Conservation (phyloP, 2,888 invertebrate genomes). For the Neocrepidodera transversa region DNA sequence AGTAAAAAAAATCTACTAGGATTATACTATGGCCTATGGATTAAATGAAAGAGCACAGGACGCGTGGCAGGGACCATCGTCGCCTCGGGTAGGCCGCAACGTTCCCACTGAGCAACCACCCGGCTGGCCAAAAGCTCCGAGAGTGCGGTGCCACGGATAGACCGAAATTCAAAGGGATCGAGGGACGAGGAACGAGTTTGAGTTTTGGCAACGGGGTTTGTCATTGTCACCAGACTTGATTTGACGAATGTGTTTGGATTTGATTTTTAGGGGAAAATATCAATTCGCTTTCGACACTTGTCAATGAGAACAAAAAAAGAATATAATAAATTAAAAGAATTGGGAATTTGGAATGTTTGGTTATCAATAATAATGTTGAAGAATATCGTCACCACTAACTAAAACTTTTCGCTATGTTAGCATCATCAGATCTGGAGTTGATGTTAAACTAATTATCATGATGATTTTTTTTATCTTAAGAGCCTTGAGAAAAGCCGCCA, state of each 20-base stretch:
- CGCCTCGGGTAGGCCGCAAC: slow-evolving; percentile 58
- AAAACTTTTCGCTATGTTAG: too few relatives aligned
- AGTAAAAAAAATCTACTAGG: too few relatives aligned
- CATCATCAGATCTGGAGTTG: too few relatives aligned
- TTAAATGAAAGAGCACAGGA: slow-evolving; percentile 30
- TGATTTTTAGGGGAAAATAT: slow-evolving; percentile 12
- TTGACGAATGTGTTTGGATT: slow-evolving; percentile 23
- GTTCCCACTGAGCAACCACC: slow-evolving; percentile 61
- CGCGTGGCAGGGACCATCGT: slow-evolving; percentile 51
- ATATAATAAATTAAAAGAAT: too few relatives aligned
- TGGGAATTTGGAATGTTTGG: too few relatives aligned
- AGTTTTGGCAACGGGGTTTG: slow-evolving; percentile 5
- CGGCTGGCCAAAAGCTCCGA: slow-evolving; percentile 57
- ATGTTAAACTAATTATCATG: too few relatives aligned
- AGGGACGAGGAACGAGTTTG: slow-evolving; percentile 12
- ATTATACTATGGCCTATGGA: too few relatives aligned
- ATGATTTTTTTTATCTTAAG: too few relatives aligned
- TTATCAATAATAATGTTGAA: too few relatives aligned
- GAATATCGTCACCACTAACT: too few relatives aligned
- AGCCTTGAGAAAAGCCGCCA: too few relatives aligned
- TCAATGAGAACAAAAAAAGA: neutral
- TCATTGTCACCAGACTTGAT: slow-evolving; percentile 21
- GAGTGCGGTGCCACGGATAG: slow-evolving; percentile 36
- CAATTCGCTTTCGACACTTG: neutral
- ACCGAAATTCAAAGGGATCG: slow-evolving; percentile 23